These are phyloP conservation scores for Dynastes grantii DNA, from an alignment of 2,888 invertebrate species.

Conservation along the genomic window DNA sequence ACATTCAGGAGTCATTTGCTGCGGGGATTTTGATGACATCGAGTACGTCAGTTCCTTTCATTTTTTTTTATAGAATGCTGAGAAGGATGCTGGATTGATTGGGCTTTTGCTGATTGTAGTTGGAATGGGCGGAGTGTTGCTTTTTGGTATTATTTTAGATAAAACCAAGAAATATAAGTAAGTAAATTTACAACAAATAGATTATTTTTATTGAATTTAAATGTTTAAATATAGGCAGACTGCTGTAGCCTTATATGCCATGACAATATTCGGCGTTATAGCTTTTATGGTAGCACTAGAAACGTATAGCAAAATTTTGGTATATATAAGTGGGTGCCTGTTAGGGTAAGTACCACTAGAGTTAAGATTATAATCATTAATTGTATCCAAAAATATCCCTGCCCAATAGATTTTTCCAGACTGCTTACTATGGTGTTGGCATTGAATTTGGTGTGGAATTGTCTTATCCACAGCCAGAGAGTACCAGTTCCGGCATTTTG, in stretches of 20 bases:
- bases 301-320: slow-evolving; percentile 53
- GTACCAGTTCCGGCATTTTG: slow-evolving; percentile 61
- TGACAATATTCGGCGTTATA: slow-evolving; percentile 56
- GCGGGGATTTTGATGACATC: too few species aligned
- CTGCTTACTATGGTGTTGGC: slow-evolving; percentile 61
- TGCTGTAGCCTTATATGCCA: slow-evolving; percentile 55
- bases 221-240: slow-evolving; percentile 53
- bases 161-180: slow-evolving; percentile 94
- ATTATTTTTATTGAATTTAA: neutral
- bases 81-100: slow-evolving; percentile 89
- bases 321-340: slow-evolving; percentile 56
- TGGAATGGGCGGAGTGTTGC: slow-evolving; percentile 92
- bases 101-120: slow-evolving; percentile 91
- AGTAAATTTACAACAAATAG: slow-evolving; percentile 62
- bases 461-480: slow-evolving; percentile 62
- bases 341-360: slow-evolving; percentile 56
- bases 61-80: slow-evolving; percentile 70
- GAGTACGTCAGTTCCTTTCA: neutral
- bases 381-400: neutral
- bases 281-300: slow-evolving; percentile 57
- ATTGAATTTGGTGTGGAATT: slow-evolving; percentile 63
- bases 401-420: slow-evolving; percentile 59
- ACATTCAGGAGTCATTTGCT: neutral
- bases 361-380: neutral
- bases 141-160: slow-evolving; percentile 91